Evolutionary conservation across 2,797 vertebrate species (phyloP).

Genomic region (Dermochelys coriacea): DNA sequence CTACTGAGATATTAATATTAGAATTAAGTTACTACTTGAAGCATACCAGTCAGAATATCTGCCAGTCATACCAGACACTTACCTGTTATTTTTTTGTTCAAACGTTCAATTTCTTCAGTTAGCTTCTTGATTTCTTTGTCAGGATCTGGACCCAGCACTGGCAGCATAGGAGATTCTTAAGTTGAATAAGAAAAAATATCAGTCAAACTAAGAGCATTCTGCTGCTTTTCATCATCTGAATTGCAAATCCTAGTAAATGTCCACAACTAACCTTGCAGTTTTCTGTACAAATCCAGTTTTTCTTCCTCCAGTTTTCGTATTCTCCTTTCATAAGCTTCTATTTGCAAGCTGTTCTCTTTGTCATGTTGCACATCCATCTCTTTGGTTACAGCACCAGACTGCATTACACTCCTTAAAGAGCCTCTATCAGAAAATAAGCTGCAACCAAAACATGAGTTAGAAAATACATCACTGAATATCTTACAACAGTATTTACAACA

Average conservation of each 20-base stretch:
- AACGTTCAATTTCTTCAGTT: constrained; percentile 94
- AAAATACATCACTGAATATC: constrained; percentile 36
- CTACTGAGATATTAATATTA: background rate
- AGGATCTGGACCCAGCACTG: constrained; percentile 86
- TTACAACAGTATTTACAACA: background rate
- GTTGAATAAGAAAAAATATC: background rate
- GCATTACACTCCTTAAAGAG: constrained; percentile 79
- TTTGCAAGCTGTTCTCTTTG: constrained; percentile 85
- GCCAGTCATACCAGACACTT: background rate
- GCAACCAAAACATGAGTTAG: constrained; percentile 15
- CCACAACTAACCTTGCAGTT: constrained; percentile 87
- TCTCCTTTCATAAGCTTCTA: constrained; percentile 91
- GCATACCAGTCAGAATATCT: background rate
- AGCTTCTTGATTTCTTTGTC: constrained; percentile 96
- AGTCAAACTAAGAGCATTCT: background rate
- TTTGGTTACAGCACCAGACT: constrained; percentile 76
- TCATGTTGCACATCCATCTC: constrained; percentile 80
- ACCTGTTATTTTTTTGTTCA: constrained; percentile 96
- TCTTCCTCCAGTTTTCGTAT: constrained; percentile 94
- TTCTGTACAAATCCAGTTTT: constrained; percentile 93
- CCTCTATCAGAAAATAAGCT: constrained; percentile 87
- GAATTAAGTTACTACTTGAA: background rate
- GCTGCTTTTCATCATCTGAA: background rate
- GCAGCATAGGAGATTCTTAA: constrained; percentile 89
- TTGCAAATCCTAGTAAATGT: background rate